Evolutionary conservation across 1,140 invertebrate species (phyloP).

Genomic region (Anoplophora glabripennis): DNA sequence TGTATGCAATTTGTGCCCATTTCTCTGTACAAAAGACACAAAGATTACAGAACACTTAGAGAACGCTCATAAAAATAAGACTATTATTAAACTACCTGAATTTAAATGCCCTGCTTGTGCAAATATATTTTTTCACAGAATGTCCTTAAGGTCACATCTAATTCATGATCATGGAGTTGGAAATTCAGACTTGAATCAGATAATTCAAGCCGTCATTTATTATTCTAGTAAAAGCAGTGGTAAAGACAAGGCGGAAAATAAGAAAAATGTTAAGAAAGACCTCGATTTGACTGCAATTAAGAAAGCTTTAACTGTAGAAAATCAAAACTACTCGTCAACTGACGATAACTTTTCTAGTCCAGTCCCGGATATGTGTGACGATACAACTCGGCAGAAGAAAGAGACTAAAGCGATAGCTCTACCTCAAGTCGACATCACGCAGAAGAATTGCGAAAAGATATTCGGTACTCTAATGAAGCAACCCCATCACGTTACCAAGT

Average conservation of each 20-base stretch:
- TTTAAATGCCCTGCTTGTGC: conserved; percentile 50
- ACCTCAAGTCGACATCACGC: conserved; percentile 26
- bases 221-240: conserved; percentile 37
- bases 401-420: conserved; percentile 1
- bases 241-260: conserved; percentile 18
- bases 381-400: too few relatives aligned
- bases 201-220: conserved; percentile 37
- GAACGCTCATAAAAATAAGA: conserved; percentile 40
- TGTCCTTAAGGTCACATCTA: conserved; percentile 51
- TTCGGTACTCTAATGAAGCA: conserved; percentile 33
- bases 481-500: conserved; percentile 22
- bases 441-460: conserved; percentile 36
- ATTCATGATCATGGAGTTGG: conserved; percentile 50
- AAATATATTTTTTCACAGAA: conserved; percentile 51
- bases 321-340: too few relatives aligned
- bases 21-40: conserved; percentile 42
- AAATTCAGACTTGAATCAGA: conserved; percentile 42
- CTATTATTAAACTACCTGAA: conserved; percentile 30
- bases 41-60: conserved; percentile 43
- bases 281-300: neutral
- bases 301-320: too few relatives aligned
- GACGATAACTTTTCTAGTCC: too few relatives aligned
- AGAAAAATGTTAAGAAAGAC: conserved; percentile 5
- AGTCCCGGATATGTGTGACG: too few relatives aligned
- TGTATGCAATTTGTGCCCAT: conserved; percentile 44